Evolutionary conservation across 2,888 invertebrate species (phyloP).

Genomic region (Stenotaenia linearis): DNA sequence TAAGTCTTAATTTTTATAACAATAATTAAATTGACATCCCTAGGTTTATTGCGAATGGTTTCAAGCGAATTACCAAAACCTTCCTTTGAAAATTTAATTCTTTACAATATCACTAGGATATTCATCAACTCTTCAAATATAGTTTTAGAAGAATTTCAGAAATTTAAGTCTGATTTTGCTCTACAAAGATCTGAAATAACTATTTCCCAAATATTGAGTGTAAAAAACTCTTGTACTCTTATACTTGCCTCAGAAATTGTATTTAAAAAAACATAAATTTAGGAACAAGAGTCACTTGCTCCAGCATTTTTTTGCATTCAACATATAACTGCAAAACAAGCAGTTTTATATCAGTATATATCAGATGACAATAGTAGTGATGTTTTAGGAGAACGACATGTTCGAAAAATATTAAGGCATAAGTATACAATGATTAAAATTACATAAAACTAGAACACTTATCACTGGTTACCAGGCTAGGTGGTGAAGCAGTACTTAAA

Average conservation of each 20-base stretch:
- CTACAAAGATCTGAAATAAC: neutral
- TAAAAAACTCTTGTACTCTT: neutral
- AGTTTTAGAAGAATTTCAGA: neutral
- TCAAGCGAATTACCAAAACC: neutral
- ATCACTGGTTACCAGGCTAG: neutral
- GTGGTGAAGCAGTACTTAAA: neutral
- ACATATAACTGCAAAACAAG: neutral
- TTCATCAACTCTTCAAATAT: neutral
- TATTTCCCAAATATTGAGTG: neutral
- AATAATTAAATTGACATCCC: too few species aligned
- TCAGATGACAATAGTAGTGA: neutral
- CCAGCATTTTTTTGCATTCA: neutral
- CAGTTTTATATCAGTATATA: neutral
- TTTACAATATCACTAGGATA: neutral
- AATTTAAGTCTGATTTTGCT: neutral
- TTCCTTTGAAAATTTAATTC: neutral
- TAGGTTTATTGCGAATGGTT: neutral
- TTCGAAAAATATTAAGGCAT: neutral
- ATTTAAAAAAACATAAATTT: neutral
- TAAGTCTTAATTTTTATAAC: neutral
- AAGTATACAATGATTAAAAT: neutral
- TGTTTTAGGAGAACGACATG: neutral
- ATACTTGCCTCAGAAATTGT: neutral
- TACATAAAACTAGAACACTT: neutral
- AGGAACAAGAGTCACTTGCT: neutral